Conservation (phyloP, 2,888 invertebrate species). For the Apeira syringaria region DNA sequence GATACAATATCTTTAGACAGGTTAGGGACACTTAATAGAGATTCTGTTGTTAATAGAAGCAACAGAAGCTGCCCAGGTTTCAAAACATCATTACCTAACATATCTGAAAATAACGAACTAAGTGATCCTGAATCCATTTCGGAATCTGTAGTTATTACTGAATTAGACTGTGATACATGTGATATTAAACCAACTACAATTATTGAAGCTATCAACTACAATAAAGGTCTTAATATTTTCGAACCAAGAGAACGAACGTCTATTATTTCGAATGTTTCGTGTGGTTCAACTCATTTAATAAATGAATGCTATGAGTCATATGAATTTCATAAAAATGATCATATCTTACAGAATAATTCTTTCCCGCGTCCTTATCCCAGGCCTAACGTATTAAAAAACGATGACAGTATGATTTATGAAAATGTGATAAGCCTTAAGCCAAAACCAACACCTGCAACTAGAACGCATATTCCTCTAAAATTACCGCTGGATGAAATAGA, state of each 20-base stretch:
- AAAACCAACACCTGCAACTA: constrained; percentile 63
- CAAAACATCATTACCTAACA: constrained; percentile 75
- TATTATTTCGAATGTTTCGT: constrained; percentile 46
- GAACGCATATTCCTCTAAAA: constrained; percentile 62
- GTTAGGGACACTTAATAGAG: constrained; percentile 68
- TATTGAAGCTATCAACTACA: constrained; percentile 56
- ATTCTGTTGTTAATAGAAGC: constrained; percentile 71
- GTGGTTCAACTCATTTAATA: constrained; percentile 57
- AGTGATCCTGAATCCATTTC: constrained; percentile 60
- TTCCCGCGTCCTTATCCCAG: constrained; percentile 65
- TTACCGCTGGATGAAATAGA: constrained; percentile 40
- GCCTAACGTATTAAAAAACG: constrained; percentile 39
- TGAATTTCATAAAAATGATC: constrained; percentile 48
- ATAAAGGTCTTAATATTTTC: constrained; percentile 58
- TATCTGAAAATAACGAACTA: constrained; percentile 73
- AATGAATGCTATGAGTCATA: constrained; percentile 77
- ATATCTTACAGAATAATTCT: constrained; percentile 27
- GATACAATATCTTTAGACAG: constrained; percentile 77
- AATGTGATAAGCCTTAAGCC: constrained; percentile 44
- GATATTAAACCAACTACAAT: constrained; percentile 28
- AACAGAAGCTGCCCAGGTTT: constrained; percentile 77
- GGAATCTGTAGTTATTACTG: constrained; percentile 50
- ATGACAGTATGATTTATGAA: constrained; percentile 61
- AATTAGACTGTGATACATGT: constrained; percentile 46
- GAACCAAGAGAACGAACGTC: constrained; percentile 61